A percentile compares a stretch with the other conserved stretches of the same genome.
phyloP scores from a whole-genome alignment of 1,140 invertebrate species.

The Harpegnathos saltator region DNA sequence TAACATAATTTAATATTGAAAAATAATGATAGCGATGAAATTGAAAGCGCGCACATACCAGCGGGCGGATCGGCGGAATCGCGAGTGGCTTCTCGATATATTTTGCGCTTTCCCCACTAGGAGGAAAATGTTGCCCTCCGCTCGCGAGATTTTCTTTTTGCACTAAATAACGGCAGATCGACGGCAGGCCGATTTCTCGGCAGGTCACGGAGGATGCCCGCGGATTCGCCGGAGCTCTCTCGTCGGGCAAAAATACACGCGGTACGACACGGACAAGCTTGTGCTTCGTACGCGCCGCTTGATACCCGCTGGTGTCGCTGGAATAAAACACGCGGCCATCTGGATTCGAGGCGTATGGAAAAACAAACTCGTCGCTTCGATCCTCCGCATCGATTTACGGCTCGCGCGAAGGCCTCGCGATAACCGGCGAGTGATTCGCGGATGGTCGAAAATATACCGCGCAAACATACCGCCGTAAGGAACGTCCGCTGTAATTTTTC shows the following conservation, averaged over 20 bases:
- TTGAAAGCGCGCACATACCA: too few relatives aligned
- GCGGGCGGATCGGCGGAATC: too few relatives aligned
- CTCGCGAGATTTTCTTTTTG: neutral
- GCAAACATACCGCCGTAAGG: neutral
- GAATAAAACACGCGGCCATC: slow-evolving; percentile 75
- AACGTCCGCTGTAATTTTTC: slow-evolving; percentile 3
- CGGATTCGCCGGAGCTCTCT: slow-evolving; percentile 56
- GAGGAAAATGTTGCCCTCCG: too few relatives aligned
- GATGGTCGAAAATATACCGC: neutral
- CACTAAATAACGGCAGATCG: neutral
- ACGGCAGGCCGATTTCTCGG: slow-evolving; percentile 3
- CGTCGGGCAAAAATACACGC: slow-evolving; percentile 70
- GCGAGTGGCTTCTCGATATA: too few relatives aligned
- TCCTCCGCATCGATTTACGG: slow-evolving; percentile 52
- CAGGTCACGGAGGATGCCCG: neutral
- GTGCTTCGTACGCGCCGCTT: slow-evolving; percentile 33
- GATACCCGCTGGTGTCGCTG: slow-evolving; percentile 63
- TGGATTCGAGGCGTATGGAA: slow-evolving; percentile 66
- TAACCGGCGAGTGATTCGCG: slow-evolving; percentile 11
- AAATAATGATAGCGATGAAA: too few relatives aligned
- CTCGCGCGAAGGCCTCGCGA: slow-evolving; percentile 25
- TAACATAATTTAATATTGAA: too few relatives aligned
- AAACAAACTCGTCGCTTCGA: slow-evolving; percentile 66
- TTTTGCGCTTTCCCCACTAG: too few relatives aligned
- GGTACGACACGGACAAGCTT: slow-evolving; percentile 75